A percentile compares a stretch with the other conserved stretches of the same genome.
Conservation (phyloP, 2,888 invertebrate species). For the Myopa testacea region DNA sequence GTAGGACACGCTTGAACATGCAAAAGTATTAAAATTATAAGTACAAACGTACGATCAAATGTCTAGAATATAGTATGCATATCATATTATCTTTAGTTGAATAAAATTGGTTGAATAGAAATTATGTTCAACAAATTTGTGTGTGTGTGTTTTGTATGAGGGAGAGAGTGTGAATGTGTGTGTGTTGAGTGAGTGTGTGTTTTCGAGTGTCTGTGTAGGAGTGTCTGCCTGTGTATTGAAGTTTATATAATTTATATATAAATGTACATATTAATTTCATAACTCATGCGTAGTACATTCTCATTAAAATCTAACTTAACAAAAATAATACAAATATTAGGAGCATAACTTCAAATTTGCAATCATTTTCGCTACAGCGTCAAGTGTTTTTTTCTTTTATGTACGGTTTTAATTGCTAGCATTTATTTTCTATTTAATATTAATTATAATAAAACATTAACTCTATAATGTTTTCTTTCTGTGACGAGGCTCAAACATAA, state of each 20-base stretch:
- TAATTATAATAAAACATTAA: background rate
- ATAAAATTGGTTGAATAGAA: background rate
- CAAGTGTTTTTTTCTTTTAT: background rate
- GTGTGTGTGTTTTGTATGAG: slow-evolving; percentile 3
- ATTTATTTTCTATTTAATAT: background rate
- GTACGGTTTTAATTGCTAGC: background rate
- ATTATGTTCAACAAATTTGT: slow-evolving; percentile 19
- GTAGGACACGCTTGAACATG: background rate
- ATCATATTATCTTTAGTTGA: background rate
- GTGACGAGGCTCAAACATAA: too few relatives aligned
- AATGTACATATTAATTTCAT: slow-evolving; percentile 19
- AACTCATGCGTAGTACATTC: slow-evolving; percentile 36
- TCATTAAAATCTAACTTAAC: slow-evolving; percentile 11
- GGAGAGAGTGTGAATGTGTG: slow-evolving; percentile 9
- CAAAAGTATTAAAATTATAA: slow-evolving; percentile 1
- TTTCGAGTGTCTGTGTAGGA: too few relatives aligned
- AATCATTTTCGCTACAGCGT: slow-evolving; percentile 39
- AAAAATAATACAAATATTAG: slow-evolving; percentile 18
- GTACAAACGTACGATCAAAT: slow-evolving; percentile 7
- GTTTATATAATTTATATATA: slow-evolving; percentile 4
- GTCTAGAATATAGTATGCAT: slow-evolving; percentile 10
- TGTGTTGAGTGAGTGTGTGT: background rate
- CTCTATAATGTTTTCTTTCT: too few relatives aligned
- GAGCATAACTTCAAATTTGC: slow-evolving; percentile 32
- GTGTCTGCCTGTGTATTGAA: too few relatives aligned